Percentiles rank a stretch among this genome's conserved stretches.
Evolutionary conservation across 2,113 vertebrate genomes (phyloP).

Genomic region (Aldabrachelys gigantea): DNA sequence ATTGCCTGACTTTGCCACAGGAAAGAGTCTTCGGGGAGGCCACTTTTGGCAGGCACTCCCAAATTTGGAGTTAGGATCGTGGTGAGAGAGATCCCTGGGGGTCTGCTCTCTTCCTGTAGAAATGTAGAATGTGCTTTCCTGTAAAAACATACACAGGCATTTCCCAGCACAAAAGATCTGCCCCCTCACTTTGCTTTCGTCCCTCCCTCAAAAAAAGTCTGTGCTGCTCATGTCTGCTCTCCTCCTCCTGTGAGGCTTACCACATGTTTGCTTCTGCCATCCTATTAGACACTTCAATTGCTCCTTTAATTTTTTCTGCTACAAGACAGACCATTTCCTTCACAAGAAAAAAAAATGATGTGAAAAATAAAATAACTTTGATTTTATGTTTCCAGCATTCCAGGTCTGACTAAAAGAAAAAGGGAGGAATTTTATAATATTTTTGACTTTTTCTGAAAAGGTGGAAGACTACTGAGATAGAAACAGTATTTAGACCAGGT

Average conservation of each 20-base stretch:
- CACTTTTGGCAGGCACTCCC: conserved; percentile 21
- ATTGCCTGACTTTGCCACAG: conserved; percentile 51
- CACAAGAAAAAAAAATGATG: background rate
- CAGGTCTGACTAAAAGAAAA: background rate
- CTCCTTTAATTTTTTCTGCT: background rate
- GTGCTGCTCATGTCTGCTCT: background rate
- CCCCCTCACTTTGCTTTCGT: background rate
- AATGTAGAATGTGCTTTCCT: background rate
- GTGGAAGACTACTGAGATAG: background rate
- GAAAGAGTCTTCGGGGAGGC: conserved; percentile 12
- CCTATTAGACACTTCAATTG: background rate
- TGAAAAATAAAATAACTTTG: background rate
- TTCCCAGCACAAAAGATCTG: background rate
- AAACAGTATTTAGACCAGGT: background rate
- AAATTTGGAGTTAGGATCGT: conserved; percentile 26
- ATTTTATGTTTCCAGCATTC: background rate
- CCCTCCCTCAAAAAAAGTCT: background rate
- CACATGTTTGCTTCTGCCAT: background rate
- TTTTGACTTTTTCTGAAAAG: background rate
- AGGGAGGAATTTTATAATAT: background rate
- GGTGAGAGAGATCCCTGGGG: background rate
- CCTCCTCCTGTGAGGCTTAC: background rate
- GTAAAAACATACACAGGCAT: conserved; percentile 1
- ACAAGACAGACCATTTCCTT: background rate
- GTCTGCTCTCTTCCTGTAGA: background rate